phyloP scores from a whole-genome alignment of 2,888 invertebrate genomes.

The Tenthredo scrophulariae region DNA sequence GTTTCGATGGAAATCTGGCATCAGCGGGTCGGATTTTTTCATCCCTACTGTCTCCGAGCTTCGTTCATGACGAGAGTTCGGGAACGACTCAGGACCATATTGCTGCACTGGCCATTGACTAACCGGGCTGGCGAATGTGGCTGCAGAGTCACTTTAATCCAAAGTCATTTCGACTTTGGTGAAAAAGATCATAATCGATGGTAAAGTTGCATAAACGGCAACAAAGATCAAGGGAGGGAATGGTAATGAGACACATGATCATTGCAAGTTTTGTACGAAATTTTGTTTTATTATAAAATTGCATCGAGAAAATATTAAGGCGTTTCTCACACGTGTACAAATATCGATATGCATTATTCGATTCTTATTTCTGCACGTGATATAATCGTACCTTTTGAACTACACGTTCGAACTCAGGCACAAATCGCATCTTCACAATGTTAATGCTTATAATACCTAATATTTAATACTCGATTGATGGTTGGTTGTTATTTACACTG shows the following conservation, averaged over 20 bases:
- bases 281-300: constrained; percentile 59
- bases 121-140: not conserved
- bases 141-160: not conserved
- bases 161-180: not conserved
- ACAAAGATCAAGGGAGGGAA: not conserved
- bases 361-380: not conserved
- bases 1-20: not conserved
- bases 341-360: constrained; percentile 40
- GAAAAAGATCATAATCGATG: not conserved
- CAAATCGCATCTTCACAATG: not conserved
- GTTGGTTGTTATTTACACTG: constrained; percentile 64
- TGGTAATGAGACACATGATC: not conserved
- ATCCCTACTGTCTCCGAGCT: no score
- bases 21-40: not conserved
- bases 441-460: not conserved
- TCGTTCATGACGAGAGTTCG: not conserved
- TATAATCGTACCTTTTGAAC: not conserved
- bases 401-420: not conserved
- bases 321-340: constrained; percentile 60
- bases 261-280: constrained; percentile 6
- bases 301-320: constrained; percentile 71
- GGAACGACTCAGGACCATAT: not conserved
- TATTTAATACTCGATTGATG: constrained; percentile 8
- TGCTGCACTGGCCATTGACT: not conserved
- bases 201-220: not conserved